Base-by-base conservation (phyloP, 2,888 invertebrate genomes). In the Aquatica leii region DNA sequence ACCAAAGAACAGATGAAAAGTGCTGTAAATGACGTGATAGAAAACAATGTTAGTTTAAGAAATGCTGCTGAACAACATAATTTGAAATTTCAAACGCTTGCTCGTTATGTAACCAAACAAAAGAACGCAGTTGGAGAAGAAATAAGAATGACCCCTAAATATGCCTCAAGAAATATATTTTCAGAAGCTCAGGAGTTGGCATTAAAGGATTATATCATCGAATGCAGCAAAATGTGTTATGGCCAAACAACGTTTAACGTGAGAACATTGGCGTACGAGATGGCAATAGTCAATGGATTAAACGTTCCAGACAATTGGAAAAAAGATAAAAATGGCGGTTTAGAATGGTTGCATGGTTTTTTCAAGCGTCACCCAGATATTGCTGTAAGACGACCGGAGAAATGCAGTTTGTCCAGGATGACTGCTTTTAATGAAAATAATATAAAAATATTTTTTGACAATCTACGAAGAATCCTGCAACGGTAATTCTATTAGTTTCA, bases 211-310 rank as follows among this genome's bases (percentile, higher is more conserved):
- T 48, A 48, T n/a, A n/a, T n/a, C n/a, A n/a, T n/a, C n/a, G n/a
- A n/a, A n/a, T n/a, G n/a, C n/a, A n/a, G n/a, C n/a, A n/a, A n/a
- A n/a, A n/a, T n/a, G n/a, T n/a, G n/a, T n/a, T n/a, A n/a, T n/a
- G n/a, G n/a, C n/a, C n/a, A n/a, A n/a, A n/a, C n/a, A n/a, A n/a
- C n/a, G n/a, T n/a, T n/a, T n/a, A n/a, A n/a, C n/a, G n/a, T n/a
- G 51, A 2, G 52, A 34, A 31, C 17, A 24, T 34, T 66, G 35
- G 64, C 66, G 4, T 67, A 59, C 49, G 59, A 66, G 34, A 54
- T 66, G 66, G 62, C 55, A n/a, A 53, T 53, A 62, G 61, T 60
- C 12, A 64, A n/a, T n/a, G n/a, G n/a, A n/a, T n/a, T n/a, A n/a
- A n/a, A n/a, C n/a, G n/a, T n/a, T n/a, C n/a, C n/a, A n/a, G n/a